These are phyloP conservation scores for Cochlearius cochlearius DNA, from an alignment of 2,113 vertebrate genomes.

Conservation along the genomic window DNA sequence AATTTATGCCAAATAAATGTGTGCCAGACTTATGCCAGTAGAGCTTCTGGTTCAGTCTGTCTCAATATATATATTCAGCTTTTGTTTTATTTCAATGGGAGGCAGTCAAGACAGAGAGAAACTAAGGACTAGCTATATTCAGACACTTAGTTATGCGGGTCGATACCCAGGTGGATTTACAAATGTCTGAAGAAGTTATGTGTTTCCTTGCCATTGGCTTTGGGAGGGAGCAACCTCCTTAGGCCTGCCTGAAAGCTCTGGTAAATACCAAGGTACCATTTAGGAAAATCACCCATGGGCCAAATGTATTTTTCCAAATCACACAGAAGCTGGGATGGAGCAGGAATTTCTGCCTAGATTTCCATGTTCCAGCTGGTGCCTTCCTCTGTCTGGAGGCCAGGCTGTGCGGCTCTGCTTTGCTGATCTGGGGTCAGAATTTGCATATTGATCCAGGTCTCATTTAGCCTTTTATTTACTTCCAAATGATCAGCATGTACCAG, in stretches of 20 bases:
- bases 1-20: not conserved
- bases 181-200: not conserved
- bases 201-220: not conserved
- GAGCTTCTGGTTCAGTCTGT: not conserved
- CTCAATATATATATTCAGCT: not conserved
- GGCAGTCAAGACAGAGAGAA: not conserved
- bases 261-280: not conserved
- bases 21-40: not conserved
- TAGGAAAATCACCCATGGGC: not conserved
- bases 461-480: not conserved
- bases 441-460: not conserved
- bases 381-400: not conserved
- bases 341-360: not conserved
- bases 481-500: not conserved
- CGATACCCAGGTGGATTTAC: not conserved
- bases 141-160: not conserved
- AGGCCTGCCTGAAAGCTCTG: not conserved
- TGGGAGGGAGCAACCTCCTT: not conserved
- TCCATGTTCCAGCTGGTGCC: not conserved
- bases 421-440: not conserved
- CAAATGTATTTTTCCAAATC: not conserved
- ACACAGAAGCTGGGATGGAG: not conserved
- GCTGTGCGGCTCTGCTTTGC: not conserved
- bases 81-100: not conserved
- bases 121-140: not conserved